Evolutionary conservation across 2,888 invertebrate genomes (phyloP), one percentile per base, ranked within the genome.

Genomic region (Agriopis leucophaearia): DNA sequence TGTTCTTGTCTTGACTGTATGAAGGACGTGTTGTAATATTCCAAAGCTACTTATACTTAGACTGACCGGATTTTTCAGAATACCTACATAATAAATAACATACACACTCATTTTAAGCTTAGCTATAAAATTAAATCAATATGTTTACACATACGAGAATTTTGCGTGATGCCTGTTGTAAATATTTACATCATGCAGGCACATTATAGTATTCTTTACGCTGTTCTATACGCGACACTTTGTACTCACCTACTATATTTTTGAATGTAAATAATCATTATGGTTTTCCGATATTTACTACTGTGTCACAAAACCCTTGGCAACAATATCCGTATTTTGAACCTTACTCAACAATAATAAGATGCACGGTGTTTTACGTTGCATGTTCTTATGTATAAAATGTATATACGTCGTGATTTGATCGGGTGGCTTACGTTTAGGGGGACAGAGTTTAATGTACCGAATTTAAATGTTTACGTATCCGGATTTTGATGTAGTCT

Each of bases 381-480:
- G 36, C 50, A 62, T 50, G 27, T 27, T 5, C 27, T 3, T 27
- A 27, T 3, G 55, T 62, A 59, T 65, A 63, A 69, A 56, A 62
- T n/a, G 44, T 64, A 48, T 65, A 79, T 76, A 76, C 81, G 75
- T 76, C 74, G 67, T 74, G 74, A 79, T 83, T 82, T 75, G 75
- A 82, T 82, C 82, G 86, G 82, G 80, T 85, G 75, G 74, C 75
- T 80, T 73, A 70, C 67, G 69, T 79, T 80, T 77, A 73, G 80
- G 83, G 84, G 80, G 76, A 51, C 71, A 66, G 74, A 81, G 78
- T 81, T 84, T 74, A 80, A 86, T 84, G 83, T 79, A 78, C 76
- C 80, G 80, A 76, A 84, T 82, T 83, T 74, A 80, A 83, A 80
- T 81, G 81, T 79, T 73, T 77, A 59, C 66, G 64, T 78, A 79